Conservation (phyloP, 2,888 invertebrate species). For the Folsomia manolachei region DNA sequence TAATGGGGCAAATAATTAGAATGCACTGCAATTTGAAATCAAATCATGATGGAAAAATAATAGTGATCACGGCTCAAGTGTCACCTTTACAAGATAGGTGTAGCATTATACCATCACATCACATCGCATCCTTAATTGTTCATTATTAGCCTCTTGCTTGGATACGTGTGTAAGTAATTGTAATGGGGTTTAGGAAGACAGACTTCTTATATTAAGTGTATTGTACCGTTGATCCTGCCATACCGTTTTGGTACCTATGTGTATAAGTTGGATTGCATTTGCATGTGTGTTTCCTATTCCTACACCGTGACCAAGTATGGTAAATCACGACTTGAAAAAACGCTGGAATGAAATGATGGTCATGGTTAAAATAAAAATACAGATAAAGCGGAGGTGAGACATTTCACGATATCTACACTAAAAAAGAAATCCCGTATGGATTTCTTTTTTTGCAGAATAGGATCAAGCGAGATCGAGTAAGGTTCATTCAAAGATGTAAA, state of each 20-base stretch:
- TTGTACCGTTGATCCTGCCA: not conserved
- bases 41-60: conserved; percentile 5
- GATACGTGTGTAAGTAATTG: not conserved
- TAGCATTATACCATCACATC: not conserved
- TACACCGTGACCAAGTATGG: not conserved
- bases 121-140: not conserved
- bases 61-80: conserved; percentile 3
- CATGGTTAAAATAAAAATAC: not conserved
- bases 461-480: not conserved
- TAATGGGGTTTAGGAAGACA: not conserved
- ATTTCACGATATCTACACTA: conserved; percentile 3
- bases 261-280: too few species aligned
- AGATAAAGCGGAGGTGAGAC: not conserved
- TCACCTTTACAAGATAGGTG: not conserved
- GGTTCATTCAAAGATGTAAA: not conserved
- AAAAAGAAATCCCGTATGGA: not conserved
- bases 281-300: not conserved
- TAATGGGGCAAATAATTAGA: not conserved
- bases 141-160: not conserved
- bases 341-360: not conserved
- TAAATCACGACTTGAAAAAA: not conserved
- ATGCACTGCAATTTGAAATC: not conserved
- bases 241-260: not conserved
- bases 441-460: not conserved
- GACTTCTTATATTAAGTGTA: not conserved